Percentiles rank a stretch among this genome's conserved stretches.
phyloP scores from a whole-genome alignment of 2,113 vertebrate genomes.

The Paramormyrops kingsleyae region DNA sequence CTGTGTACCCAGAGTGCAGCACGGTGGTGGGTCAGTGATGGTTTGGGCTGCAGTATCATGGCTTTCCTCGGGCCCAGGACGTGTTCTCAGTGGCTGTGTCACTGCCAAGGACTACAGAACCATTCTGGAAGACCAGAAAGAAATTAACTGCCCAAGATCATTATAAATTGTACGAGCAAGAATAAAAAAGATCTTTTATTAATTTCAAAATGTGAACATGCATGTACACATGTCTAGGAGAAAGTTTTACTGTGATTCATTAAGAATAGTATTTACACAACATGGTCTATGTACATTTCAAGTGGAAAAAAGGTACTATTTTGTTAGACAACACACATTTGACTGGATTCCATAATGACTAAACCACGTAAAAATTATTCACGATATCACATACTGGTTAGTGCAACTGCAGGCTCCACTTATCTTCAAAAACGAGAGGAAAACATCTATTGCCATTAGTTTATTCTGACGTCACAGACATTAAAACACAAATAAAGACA shows the following conservation, averaged over 20 bases:
- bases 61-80: too few species aligned
- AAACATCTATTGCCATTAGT: not conserved
- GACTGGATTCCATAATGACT: not conserved
- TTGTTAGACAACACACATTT: not conserved
- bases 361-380: not conserved
- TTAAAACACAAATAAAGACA: not conserved
- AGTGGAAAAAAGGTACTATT: not conserved
- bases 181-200: not conserved
- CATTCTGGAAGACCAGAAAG: not conserved
- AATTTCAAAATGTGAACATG: not conserved
- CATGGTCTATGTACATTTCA: constrained; percentile 1
- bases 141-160: not conserved
- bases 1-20: too few species aligned
- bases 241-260: not conserved
- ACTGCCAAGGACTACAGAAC: too few species aligned
- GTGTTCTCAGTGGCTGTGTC: too few species aligned
- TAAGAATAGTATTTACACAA: constrained; percentile 10
- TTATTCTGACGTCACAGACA: constrained; percentile 3
- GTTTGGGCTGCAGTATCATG: too few species aligned
- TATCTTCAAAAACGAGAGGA: not conserved
- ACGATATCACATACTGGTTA: not conserved
- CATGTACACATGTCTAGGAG: not conserved
- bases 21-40: too few species aligned
- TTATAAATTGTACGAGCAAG: not conserved
- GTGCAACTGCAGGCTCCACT: not conserved